Evolutionary conservation across 2,888 invertebrate species (phyloP), one percentile per base, ranked within the genome.

Genomic region (Macaria liturata): DNA sequence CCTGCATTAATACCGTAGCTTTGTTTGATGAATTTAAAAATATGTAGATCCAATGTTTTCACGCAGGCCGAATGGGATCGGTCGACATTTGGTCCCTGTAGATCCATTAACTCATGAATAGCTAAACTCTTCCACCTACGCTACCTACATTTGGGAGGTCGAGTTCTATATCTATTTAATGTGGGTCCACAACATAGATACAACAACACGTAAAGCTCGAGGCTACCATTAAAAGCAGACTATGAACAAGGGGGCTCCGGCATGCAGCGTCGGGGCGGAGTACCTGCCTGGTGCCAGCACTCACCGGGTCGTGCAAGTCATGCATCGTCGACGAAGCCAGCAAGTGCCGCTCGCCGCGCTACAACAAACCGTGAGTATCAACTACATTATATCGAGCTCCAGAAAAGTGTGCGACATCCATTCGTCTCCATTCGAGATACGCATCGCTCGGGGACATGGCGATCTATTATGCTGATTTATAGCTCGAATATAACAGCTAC

Each of bases 301-400:
- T 93, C 83, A 93, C 93, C 91, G 93, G 89, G 68, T 92, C 92
- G 81, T 93, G 92, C 81, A 93, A 86, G 73, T 93, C 93, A 85
- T 93, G 93, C 86, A 93, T 91, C 74, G 93, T 92, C 72, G 93
- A 90, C 66, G 93, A 91, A 64, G 93, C 88, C 81, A 93, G 89
- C 86, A 92, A 83, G 69, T 93, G 93, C 70, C 92, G 85, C 77
- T 91, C 93, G 67, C 81, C 92, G 74, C 93, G 92, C 93, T 93
- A 87, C 75, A 70, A 83, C 76, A 86, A 81, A 91, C 84, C 78
- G 89, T 89, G 76, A 91, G 86, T 61, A 54, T 66, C 66, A 64
- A 57, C 61, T 71, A 67, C 67, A 71, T 76, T 92, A 20, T 71
- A 68, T 69, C 69, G 40, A 47, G 46, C 60, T 62, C 47, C 48